phyloP scores from a whole-genome alignment of 2,888 invertebrate genomes.

The Zaprionus obscuricornis region DNA sequence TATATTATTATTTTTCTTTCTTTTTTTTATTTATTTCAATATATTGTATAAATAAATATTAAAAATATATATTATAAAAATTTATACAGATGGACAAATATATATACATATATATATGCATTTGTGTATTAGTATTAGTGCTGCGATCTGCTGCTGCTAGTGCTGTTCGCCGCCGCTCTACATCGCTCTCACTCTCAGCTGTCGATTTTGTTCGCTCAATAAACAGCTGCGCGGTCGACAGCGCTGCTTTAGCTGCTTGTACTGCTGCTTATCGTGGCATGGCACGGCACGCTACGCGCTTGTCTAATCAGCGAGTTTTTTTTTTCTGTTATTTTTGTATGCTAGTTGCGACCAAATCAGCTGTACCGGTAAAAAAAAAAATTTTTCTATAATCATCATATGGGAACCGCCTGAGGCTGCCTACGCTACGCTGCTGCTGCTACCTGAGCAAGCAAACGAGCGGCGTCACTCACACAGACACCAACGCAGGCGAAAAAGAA shows the following conservation, averaged over 20 bases:
- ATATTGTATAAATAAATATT: no score
- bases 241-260: no score
- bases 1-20: no score
- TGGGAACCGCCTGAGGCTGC: conserved; percentile 34
- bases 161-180: conserved; percentile 9
- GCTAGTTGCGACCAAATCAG: conserved; percentile 71
- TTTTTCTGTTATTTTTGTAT: no score
- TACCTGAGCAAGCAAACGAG: conserved; percentile 39
- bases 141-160: conserved; percentile 33
- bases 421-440: conserved; percentile 19
- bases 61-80: no score
- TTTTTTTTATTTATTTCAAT: no score
- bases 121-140: background rate
- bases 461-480: conserved; percentile 11
- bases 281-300: background rate
- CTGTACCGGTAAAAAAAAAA: conserved; percentile 80
- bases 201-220: conserved; percentile 16
- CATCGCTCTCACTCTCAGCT: conserved; percentile 29
- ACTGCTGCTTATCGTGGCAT: conserved; percentile 37
- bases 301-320: conserved; percentile 47
- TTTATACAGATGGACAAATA: no score
- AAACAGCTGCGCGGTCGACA: conserved; percentile 54
- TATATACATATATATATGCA: background rate
- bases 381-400: conserved; percentile 70
- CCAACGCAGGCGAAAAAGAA: conserved; percentile 5